These are phyloP conservation scores for Lagodon rhomboides DNA, from an alignment of 2,797 vertebrate species.

Conservation along the genomic window DNA sequence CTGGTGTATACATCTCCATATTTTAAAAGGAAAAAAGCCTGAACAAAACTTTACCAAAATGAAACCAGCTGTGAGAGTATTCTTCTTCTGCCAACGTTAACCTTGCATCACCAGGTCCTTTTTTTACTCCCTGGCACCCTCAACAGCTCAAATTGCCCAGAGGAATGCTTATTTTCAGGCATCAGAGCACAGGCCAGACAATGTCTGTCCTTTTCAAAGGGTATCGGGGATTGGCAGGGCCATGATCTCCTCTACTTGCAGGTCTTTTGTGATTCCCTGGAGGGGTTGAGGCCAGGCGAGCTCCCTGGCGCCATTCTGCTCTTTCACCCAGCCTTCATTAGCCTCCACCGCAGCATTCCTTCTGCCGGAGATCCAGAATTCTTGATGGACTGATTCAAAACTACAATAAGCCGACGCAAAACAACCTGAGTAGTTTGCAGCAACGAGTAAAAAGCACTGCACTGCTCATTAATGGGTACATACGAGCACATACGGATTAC, in stretches of 20 bases:
- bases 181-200: constrained; percentile 72
- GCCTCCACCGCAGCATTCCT: constrained; percentile 65
- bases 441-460: not conserved
- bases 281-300: constrained; percentile 66
- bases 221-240: constrained; percentile 78
- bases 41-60: constrained; percentile 24
- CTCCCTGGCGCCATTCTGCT: constrained; percentile 70
- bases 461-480: constrained; percentile 22
- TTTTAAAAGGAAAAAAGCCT: constrained; percentile 25
- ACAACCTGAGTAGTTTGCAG: not conserved
- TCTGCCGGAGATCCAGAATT: constrained; percentile 38
- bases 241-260: constrained; percentile 71
- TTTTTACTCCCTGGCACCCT: constrained; percentile 44
- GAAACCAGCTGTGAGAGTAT: constrained; percentile 40
- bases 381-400: constrained; percentile 20
- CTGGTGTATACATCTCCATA: not conserved
- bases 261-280: constrained; percentile 76
- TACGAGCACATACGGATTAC: constrained; percentile 1
- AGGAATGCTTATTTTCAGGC: constrained; percentile 77
- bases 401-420: not conserved
- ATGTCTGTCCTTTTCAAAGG: constrained; percentile 80
- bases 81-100: constrained; percentile 48
- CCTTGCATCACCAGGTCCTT: constrained; percentile 51
- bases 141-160: constrained; percentile 61
- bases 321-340: constrained; percentile 81